A percentile compares a stretch with the other conserved stretches of the same genome.
Conservation (phyloP, 1,140 invertebrate species). For the Monomorium pharaonis region DNA sequence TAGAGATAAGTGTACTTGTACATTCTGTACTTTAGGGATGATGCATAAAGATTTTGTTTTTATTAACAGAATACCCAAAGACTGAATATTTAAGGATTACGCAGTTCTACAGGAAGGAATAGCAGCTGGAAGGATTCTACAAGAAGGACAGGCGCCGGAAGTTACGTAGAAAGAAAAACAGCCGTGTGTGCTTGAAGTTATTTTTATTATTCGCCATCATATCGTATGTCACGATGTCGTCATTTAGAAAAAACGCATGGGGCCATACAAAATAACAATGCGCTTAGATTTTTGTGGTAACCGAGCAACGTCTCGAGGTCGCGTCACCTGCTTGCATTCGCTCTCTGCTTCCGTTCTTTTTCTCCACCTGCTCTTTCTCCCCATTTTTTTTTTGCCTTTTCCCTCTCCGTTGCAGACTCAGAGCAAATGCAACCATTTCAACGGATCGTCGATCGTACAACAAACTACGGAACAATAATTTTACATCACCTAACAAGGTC, state of each 20-base stretch:
- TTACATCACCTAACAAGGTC: slow-evolving; percentile 64
- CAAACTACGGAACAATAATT: slow-evolving; percentile 68
- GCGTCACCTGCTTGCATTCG: slow-evolving; percentile 51
- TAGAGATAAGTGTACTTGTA: background rate
- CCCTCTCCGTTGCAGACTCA: background rate
- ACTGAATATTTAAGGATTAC: background rate
- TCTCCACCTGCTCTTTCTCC: background rate
- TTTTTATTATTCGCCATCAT: slow-evolving; percentile 80
- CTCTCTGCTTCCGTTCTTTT: slow-evolving; percentile 19
- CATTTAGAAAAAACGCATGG: slow-evolving; percentile 83
- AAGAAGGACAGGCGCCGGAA: background rate
- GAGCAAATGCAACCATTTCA: slow-evolving; percentile 34
- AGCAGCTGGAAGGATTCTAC: background rate
- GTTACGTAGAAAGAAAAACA: background rate
- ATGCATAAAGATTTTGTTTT: background rate
- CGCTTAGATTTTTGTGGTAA: slow-evolving; percentile 80
- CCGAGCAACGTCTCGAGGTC: slow-evolving; percentile 77
- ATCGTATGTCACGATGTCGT: slow-evolving; percentile 78
- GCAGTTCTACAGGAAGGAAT: background rate
- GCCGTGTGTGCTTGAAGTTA: slow-evolving; percentile 66
- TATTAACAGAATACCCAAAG: slow-evolving; percentile 15
- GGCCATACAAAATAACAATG: slow-evolving; percentile 84
- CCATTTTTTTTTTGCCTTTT: background rate
- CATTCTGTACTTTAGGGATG: background rate
- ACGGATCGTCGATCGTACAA: slow-evolving; percentile 58